Base-by-base conservation (phyloP, 2,113 vertebrate genomes). In the Odocoileus hemionus region DNA sequence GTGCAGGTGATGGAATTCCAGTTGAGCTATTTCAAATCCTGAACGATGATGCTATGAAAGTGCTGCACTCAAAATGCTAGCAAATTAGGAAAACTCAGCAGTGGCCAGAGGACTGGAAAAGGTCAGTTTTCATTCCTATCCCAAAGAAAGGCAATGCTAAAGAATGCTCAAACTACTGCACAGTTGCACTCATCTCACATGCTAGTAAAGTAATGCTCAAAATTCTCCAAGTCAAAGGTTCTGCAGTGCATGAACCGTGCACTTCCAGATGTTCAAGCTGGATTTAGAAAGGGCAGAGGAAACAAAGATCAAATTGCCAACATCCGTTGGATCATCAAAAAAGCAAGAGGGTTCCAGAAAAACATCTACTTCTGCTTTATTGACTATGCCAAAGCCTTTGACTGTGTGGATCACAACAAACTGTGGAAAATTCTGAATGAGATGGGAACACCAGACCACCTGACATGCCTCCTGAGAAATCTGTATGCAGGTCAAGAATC, bases 171-270 rank as follows among this genome's bases (percentile, higher is more conserved):
- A n/a, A 64, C 30, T 64, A 64, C 7, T 16, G 4, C 15, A 64
- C 15, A n/a, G n/a, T 67, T n/a, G 33, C 16, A 67, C 33, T 67
- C 61, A 67, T 67, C 16, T 67, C 61, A 67, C 16, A 67, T 1
- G 8, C 33, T 64, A 64, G 30, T 16, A 64, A 64, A 64, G 28
- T 16, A 17, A 15, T 64, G 30, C 30, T 64, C 61, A 64, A 64
- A 64, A 64, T 64, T 64, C 61, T 64, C 30, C 61, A 64, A 33
- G 7, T 15, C 15, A 2, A n/a, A 4, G 15, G 61, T 64, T 17
- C 7, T 17, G 8, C 15, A 33, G 61, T 64, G n/a, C 7, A 2
- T n/a, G 30, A 64, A 33, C 15, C 3, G 0, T 64, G 30, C 8
- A 64, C 7, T n/a, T 64, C 15, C 61, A n/a, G 7, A n/a, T 64